These are phyloP conservation scores for Syrmaticus mikado DNA, from an alignment of 2,113 vertebrate species.

Conservation along the genomic window DNA sequence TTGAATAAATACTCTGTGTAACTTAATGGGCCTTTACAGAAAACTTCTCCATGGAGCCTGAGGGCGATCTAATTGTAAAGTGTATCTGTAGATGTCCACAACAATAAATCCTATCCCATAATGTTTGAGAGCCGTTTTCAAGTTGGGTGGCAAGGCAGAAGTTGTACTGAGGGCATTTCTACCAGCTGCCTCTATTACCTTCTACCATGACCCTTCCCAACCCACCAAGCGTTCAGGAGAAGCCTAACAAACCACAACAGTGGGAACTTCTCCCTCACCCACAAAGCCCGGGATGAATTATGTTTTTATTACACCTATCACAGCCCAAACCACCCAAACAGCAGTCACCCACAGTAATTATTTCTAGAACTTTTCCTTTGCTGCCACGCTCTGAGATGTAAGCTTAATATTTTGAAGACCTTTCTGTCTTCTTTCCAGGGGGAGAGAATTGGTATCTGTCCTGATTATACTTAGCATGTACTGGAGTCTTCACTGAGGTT, in stretches of 20 bases:
- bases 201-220: background rate
- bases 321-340: background rate
- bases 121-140: background rate
- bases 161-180: background rate
- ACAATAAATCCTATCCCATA: background rate
- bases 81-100: background rate
- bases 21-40: background rate
- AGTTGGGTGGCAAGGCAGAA: background rate
- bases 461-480: slow-evolving; percentile 50
- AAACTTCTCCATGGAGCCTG: background rate
- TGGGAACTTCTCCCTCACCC: background rate
- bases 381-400: background rate
- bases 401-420: slow-evolving; percentile 11
- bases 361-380: slow-evolving; percentile 10
- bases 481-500: slow-evolving; percentile 47
- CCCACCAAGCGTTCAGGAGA: background rate
- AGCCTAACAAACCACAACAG: background rate
- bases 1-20: background rate
- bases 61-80: background rate
- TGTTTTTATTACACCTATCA: background rate
- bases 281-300: background rate
- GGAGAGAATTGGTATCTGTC: slow-evolving; percentile 28
- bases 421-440: background rate
- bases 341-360: background rate
- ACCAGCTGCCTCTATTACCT: background rate